Conservation (phyloP, 2,113 vertebrate species). For the Vireo altiloquus region DNA sequence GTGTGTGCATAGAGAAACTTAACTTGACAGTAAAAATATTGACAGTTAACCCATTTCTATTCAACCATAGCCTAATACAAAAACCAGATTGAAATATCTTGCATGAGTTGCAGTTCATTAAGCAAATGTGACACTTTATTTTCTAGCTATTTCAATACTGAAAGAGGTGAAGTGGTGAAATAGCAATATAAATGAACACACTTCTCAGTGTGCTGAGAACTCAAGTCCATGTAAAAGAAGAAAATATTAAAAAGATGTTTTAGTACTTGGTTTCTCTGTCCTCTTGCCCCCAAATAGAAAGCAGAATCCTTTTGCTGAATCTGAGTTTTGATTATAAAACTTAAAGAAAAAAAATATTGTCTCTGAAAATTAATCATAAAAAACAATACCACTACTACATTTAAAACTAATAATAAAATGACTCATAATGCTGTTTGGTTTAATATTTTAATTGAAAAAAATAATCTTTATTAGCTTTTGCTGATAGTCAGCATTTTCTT, state of each 20-base stretch:
- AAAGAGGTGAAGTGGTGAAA: conserved; percentile 54
- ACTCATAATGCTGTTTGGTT: not conserved
- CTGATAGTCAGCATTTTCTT: not conserved
- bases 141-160: conserved; percentile 58
- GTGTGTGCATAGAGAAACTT: conserved; percentile 40
- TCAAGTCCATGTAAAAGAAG: not conserved
- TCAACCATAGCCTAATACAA: conserved; percentile 51
- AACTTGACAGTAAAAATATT: conserved; percentile 69
- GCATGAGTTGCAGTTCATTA: conserved; percentile 71
- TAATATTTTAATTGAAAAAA: conserved; percentile 13
- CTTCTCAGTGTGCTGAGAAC: not conserved
- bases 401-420: not conserved
- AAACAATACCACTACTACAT: not conserved
- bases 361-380: conserved; percentile 28
- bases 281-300: not conserved
- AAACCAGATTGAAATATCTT: conserved; percentile 69
- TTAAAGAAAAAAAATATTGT: not conserved
- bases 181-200: conserved; percentile 55
- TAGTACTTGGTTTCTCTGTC: not conserved
- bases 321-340: not conserved
- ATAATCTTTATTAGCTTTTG: conserved; percentile 16
- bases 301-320: not conserved
- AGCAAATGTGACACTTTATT: conserved; percentile 73
- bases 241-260: not conserved
- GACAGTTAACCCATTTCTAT: conserved; percentile 67